Evolutionary conservation across 2,888 invertebrate genomes (phyloP), one percentile per base, ranked within the genome.

Genomic region (Archaeoteleia sp.): DNA sequence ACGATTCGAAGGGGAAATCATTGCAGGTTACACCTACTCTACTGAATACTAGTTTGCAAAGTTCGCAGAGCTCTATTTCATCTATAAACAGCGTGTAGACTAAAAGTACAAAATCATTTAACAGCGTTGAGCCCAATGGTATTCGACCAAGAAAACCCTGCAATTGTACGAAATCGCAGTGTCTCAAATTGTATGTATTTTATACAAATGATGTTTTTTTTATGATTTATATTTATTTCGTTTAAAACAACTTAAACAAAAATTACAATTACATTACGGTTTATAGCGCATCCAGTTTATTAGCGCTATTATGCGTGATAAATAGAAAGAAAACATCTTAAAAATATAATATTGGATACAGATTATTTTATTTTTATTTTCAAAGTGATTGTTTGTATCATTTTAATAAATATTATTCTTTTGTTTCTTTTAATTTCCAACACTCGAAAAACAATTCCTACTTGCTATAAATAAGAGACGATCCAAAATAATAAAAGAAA

Each of bases 81-180:
- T 81, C 74, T 57, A 58, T 82, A 9, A 78, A 80, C 1, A 70
- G 71, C 9, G 40, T 71, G n/a, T 84, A 84, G 30, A 73, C 70
- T 12, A 84, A 82, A 67, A 72, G 55, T 51, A 77, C 81, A 30
- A 78, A 77, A 70, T 70, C 78, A 4, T 78, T 75, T 25, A 69
- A 78, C 6, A 81, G 72, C 35, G 67, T 85, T 6, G 88, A 88
- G 60, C 85, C 87, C 3, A 88, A 88, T 73, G 88, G 88, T 9
- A 87, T 89, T 62, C 87, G 93, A 71, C 92, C 94, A 0, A 88
- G 95, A 37, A 98, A 98, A 85, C 97, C 98, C 6, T 99, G 99
- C 87, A 99, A 99, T 86, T 99, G 99, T 86, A 98, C 97, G 20
- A 98, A 98, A 87, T 98, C 98, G 1, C 97, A 97, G 84, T 99